phyloP scores from a whole-genome alignment of 2,888 invertebrate genomes.

The Monoplex corrugatus region DNA sequence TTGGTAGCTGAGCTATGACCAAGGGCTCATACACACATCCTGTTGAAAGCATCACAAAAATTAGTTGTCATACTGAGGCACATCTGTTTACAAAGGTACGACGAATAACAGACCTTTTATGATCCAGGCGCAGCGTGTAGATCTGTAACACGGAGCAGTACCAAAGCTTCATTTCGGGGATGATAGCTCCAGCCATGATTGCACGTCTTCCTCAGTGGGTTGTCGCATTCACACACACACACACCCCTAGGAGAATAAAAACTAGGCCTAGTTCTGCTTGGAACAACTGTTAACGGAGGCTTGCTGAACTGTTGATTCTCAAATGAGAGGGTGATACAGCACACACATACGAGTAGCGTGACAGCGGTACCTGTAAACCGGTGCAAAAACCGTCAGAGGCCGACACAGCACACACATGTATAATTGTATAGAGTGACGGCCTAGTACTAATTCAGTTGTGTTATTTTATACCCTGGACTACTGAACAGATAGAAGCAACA shows the following conservation, averaged over 20 bases:
- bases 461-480: too few species aligned
- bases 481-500: too few species aligned
- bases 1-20: too few species aligned
- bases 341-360: too few species aligned
- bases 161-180: slow-evolving; percentile 42
- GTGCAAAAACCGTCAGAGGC: not conserved
- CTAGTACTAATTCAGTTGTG: too few species aligned
- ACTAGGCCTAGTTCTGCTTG: not conserved
- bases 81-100: not conserved
- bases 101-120: slow-evolving; percentile 23
- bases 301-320: not conserved
- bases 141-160: slow-evolving; percentile 40
- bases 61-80: not conserved
- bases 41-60: not conserved
- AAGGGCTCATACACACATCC: too few species aligned
- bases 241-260: not conserved
- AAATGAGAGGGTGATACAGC: too few species aligned
- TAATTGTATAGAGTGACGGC: too few species aligned
- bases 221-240: not conserved
- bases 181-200: not conserved
- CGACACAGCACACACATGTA: too few species aligned
- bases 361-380: not conserved
- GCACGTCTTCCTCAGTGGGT: not conserved
- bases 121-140: slow-evolving; percentile 21
- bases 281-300: not conserved